Percentiles rank a stretch among this genome's conserved stretches.
Conservation (phyloP, 2,113 vertebrate species). For the Planiliza haematocheilus region DNA sequence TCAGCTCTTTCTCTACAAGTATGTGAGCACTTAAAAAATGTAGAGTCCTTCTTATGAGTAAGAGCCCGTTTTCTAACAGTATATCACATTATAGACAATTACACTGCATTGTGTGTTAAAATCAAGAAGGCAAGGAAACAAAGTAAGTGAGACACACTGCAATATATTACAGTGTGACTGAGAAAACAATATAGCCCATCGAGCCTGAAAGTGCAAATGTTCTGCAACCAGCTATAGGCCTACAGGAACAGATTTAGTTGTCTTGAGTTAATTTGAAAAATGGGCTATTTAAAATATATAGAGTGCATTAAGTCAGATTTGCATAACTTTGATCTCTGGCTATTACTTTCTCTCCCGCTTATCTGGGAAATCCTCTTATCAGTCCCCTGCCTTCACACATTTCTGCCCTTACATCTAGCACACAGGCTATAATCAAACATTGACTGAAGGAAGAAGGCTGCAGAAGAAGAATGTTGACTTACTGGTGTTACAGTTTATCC, state of each 20-base stretch:
- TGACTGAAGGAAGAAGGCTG: slow-evolving; percentile 79
- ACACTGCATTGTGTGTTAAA: slow-evolving; percentile 21
- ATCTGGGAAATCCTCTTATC: slow-evolving; percentile 76
- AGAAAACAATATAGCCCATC: slow-evolving; percentile 36
- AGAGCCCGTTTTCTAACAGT: slow-evolving; percentile 54
- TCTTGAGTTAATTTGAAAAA: slow-evolving; percentile 58
- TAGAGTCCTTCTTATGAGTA: slow-evolving; percentile 61
- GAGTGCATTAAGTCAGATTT: slow-evolving; percentile 58
- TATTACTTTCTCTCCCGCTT: slow-evolving; percentile 54
- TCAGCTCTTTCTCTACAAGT: not conserved
- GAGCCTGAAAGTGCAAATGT: slow-evolving; percentile 26
- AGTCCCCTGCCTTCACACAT: slow-evolving; percentile 60
- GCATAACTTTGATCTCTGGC: slow-evolving; percentile 76
- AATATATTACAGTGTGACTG: slow-evolving; percentile 21
- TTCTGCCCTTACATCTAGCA: slow-evolving; percentile 50
- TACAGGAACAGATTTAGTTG: slow-evolving; percentile 24
- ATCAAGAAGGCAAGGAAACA: slow-evolving; percentile 9
- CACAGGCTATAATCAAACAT: slow-evolving; percentile 69
- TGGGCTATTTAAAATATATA: slow-evolving; percentile 58
- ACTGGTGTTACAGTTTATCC: slow-evolving; percentile 99
- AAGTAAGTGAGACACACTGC: slow-evolving; percentile 4
- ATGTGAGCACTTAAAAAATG: slow-evolving; percentile 4
- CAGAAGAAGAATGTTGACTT: slow-evolving; percentile 98
- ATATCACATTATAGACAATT: not conserved
- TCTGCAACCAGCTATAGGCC: slow-evolving; percentile 28